Conservation (phyloP, 2,888 invertebrate genomes). For the Sinotaia quadrata region DNA sequence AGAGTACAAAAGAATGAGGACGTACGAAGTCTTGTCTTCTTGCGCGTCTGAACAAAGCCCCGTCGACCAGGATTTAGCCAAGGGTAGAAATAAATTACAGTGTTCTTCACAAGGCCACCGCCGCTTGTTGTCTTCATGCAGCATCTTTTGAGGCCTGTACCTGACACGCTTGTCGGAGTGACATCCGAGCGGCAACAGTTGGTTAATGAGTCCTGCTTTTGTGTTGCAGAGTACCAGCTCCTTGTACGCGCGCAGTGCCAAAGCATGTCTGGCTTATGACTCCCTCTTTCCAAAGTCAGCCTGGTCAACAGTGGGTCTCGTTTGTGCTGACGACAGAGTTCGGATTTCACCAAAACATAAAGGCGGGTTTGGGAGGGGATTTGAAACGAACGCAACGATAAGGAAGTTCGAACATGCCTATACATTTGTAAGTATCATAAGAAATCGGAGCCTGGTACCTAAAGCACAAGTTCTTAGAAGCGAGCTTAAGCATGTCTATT, state of each 20-base stretch:
- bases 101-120: neutral
- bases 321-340: no score
- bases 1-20: slow-evolving; percentile 14
- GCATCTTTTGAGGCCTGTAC: neutral
- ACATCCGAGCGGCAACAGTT: neutral
- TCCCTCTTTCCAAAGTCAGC: no score
- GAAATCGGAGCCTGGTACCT: neutral
- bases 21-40: slow-evolving; percentile 7
- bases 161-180: neutral
- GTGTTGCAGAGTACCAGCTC: no score
- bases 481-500: no score
- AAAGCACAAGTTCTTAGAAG: no score
- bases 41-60: slow-evolving; percentile 11
- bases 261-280: no score
- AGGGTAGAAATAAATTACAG: slow-evolving; percentile 26
- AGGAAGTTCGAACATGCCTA: neutral
- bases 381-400: no score
- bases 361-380: no score
- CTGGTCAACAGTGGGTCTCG: no score
- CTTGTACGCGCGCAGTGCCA: no score
- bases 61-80: neutral
- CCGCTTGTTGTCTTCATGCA: neutral
- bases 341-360: no score
- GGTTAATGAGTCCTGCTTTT: neutral
- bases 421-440: neutral